A percentile compares a stretch with the other conserved stretches of the same genome.
phyloP scores from a whole-genome alignment of 2,888 invertebrate species.

The Geotrupes spiniger region DNA sequence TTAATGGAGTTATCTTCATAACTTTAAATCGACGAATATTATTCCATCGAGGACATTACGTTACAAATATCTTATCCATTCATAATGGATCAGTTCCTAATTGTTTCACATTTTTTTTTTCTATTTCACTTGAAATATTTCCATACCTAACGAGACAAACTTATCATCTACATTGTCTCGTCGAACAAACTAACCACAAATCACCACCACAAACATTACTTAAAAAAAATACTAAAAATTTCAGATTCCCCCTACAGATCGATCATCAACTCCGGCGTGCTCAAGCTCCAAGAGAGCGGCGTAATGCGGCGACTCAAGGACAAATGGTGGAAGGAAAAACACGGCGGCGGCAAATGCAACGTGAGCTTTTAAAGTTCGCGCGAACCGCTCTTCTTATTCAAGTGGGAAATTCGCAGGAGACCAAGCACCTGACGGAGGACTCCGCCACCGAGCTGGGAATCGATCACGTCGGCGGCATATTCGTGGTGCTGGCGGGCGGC shows the following conservation, averaged over 20 bases:
- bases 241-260: constrained; percentile 74
- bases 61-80: too few species aligned
- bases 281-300: constrained; percentile 88
- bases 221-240: constrained; percentile 27
- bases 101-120: too few species aligned
- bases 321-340: constrained; percentile 84
- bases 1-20: too few species aligned
- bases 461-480: constrained; percentile 89
- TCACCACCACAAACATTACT: background rate
- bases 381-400: background rate
- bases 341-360: constrained; percentile 60
- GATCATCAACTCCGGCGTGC: constrained; percentile 79
- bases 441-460: constrained; percentile 66
- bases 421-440: constrained; percentile 33
- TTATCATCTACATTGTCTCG: too few species aligned
- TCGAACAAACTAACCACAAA: too few species aligned
- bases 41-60: too few species aligned
- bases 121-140: too few species aligned
- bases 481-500: constrained; percentile 78
- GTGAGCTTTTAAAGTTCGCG: constrained; percentile 37
- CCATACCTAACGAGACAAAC: too few species aligned
- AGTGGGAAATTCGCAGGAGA: constrained; percentile 8
- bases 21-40: too few species aligned
- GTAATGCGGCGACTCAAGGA: constrained; percentile 76
- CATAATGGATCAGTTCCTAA: too few species aligned